Evolutionary conservation across 2,888 invertebrate genomes (phyloP).

Genomic region (Enchytraeus crypticus): DNA sequence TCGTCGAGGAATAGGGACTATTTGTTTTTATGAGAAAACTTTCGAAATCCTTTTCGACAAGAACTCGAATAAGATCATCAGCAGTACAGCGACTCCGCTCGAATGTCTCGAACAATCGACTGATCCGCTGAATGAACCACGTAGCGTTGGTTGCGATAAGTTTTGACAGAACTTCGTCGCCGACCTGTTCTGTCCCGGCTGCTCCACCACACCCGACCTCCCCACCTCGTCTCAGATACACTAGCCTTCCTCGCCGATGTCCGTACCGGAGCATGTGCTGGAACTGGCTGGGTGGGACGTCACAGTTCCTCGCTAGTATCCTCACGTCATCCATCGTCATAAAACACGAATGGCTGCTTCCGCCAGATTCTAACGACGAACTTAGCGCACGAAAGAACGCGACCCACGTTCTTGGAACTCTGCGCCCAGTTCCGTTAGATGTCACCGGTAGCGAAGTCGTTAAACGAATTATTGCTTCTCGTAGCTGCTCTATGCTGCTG

Average conservation of each 20-base stretch:
- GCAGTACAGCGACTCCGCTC: conserved; percentile 13
- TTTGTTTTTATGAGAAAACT: conserved; percentile 19
- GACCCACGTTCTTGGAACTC: conserved; percentile 26
- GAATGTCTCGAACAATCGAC: conserved; percentile 20
- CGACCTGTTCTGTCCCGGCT: too few species aligned
- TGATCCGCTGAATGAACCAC: conserved; percentile 26
- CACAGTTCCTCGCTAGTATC: conserved; percentile 24
- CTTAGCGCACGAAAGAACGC: conserved; percentile 23
- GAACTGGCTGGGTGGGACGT: conserved; percentile 25
- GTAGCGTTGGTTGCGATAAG: conserved; percentile 28
- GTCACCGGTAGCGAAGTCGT: too few species aligned
- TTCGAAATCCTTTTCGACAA: conserved; percentile 25
- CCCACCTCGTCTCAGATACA: conserved; percentile 26
- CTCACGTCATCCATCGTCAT: conserved; percentile 28
- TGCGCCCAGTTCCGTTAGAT: conserved; percentile 13
- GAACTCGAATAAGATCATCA: conserved; percentile 16
- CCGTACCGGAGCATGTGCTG: conserved; percentile 26
- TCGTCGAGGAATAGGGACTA: not conserved
- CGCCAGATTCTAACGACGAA: conserved; percentile 3
- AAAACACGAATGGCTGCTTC: conserved; percentile 4
- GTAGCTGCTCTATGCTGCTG: conserved; percentile 28
- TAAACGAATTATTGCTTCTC: conserved; percentile 25
- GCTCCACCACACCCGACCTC: too few species aligned
- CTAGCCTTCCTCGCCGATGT: conserved; percentile 27
- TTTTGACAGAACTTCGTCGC: conserved; percentile 23